Evolutionary conservation across 2,113 vertebrate genomes (phyloP), one percentile per base, ranked within the genome.

Genomic region (Panurus biarmicus): DNA sequence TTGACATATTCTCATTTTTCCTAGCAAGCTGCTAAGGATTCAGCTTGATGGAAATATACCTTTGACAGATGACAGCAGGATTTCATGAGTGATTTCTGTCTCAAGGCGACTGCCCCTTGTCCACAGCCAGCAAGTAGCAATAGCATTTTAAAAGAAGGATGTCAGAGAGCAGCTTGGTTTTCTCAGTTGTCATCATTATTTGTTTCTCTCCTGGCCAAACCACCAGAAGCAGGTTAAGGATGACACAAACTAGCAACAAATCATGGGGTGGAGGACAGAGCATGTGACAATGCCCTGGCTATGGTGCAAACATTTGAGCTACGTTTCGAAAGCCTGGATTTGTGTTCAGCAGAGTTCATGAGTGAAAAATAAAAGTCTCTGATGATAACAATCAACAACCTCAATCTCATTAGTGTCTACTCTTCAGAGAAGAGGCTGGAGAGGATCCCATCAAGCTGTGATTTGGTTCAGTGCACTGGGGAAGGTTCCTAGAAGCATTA

Each of bases 401-500:
- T 92, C 79, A 60, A 50, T 91, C 76, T 93, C 60, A 64, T 91
- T 84, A 90, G 60, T 53, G 69, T 88, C 88, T 89, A 13, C 85
- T 62, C 87, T 93, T 95, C 80, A 72, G 93, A 95, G 93, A 95
- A 93, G 85, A 86, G 85, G 85, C 85, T 95, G 94, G 94, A 86
- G 72, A 14, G 1, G 42, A 51, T 95, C 87, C 91, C 90, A 75
- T 88, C 87, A 94, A 83, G 92, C 92, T 95, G 87, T 61, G 72
- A 90, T 90, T 86, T 90, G 79, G 75, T 94, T 95, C 79, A 78
- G 79, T 57, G 90, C 73, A 51, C 88, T 76, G 73, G 64, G 88
- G 92, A 95, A 86, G 87, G 93, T 97, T 96, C 93, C 92, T 96
- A 95, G 77, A 92, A 95, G 90, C 93, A 94, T 94, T 96, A 71